Evolutionary conservation across 2,888 invertebrate genomes (phyloP), one percentile per base, ranked within the genome.

Genomic region (Pocota personata): DNA sequence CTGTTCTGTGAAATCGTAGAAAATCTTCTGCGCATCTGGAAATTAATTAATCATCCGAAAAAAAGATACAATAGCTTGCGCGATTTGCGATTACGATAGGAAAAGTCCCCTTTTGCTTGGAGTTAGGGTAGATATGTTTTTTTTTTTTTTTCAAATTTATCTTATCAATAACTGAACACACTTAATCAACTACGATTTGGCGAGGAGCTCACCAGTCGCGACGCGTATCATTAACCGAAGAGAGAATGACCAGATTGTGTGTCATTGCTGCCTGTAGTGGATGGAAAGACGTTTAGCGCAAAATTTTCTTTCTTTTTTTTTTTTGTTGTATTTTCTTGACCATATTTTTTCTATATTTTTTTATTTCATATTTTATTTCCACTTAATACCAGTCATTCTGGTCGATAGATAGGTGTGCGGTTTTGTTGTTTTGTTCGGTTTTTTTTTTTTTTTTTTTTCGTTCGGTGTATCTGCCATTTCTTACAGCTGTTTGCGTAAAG

Each of bases 341-440:
- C 75, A 75, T 75, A 37, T 55, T 60, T 55, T 60, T 69, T 77
- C 52, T 24, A 62, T 40, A 64, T 32, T 52, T 60, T 50, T 60
- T 73, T 69, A 40, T 75, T 66, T 67, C 67, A 30, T 71, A 32
- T 62, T 55, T 79, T 57, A 37, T 62, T 79, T 80, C 50, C 40
- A 71, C 60, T 76, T 72, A 80, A 76, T 80, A 86, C 86, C 72
- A 32, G 86, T 80, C 79, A 75, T 76, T 73, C 84, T 79, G 71
- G 78, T 69, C 66, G 64, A 66, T 35, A 58, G 64, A 40, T 60
- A 58, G 30, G 69, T 58, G 73, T 43, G 67, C 37, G 30, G 16
- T 40, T 30, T 66, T 69, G 35, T 12, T 10, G 21, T 77, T 69
- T n/a, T n/a, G n/a, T n/a, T n/a, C n/a, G n/a, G n/a, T n/a, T 60